A percentile compares a stretch with the other conserved stretches of the same genome.
phyloP scores from a whole-genome alignment of 2,113 vertebrate genomes.

The Oreocharis arfaki region DNA sequence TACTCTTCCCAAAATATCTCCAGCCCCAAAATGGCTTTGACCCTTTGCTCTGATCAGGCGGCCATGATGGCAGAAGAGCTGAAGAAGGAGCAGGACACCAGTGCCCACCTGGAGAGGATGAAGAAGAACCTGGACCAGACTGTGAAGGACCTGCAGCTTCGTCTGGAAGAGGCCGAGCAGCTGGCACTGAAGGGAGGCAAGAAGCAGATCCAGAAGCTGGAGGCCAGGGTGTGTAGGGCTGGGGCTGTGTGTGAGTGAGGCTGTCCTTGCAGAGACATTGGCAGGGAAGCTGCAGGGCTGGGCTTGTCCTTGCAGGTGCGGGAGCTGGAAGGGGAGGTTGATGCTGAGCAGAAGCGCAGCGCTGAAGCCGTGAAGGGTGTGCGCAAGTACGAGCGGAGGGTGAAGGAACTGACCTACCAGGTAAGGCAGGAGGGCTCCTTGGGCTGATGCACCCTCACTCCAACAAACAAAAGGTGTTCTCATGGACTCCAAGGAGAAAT shows the following conservation, averaged over 20 bases:
- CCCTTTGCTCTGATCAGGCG: neutral
- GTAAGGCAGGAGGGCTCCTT: neutral
- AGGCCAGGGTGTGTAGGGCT: too few species aligned
- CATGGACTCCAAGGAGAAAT: neutral
- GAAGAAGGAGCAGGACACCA: slow-evolving; percentile 92
- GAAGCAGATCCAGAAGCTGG: too few species aligned
- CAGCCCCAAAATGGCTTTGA: neutral
- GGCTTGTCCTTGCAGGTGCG: too few species aligned
- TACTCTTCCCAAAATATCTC: fast-evolving
- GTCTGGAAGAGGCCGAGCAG: too few species aligned
- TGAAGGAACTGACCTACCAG: slow-evolving; percentile 80
- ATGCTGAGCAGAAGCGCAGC: too few species aligned
- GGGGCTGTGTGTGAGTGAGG: too few species aligned
- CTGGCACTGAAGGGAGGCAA: too few species aligned
- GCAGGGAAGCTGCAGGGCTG: too few species aligned
- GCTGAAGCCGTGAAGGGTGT: slow-evolving; percentile 54
- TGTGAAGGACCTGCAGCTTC: slow-evolving; percentile 70
- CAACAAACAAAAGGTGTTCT: neutral
- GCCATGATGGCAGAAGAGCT: slow-evolving; percentile 91
- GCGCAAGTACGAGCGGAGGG: slow-evolving; percentile 78
- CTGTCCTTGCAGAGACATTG: too few species aligned
- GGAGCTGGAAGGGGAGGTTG: too few species aligned
- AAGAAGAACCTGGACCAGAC: slow-evolving; percentile 38
- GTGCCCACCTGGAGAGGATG: slow-evolving; percentile 77
- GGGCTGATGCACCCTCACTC: neutral